Evolutionary conservation across 2,888 invertebrate genomes (phyloP), one percentile per base, ranked within the genome.

Genomic region (Boloria euphrosyne): DNA sequence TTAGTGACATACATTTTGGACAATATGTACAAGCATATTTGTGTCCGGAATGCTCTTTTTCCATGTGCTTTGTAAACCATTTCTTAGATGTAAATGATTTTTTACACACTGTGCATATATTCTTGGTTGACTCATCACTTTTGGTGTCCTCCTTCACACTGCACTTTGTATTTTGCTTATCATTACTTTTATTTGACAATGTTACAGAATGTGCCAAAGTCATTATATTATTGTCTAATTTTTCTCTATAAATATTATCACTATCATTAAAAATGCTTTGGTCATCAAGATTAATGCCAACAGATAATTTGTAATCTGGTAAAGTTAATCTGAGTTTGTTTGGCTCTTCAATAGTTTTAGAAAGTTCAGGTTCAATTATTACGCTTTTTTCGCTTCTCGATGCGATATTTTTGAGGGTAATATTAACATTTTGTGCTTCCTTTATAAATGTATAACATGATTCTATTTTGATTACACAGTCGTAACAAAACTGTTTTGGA

Each of bases 401-500:
- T 27, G 86, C 75, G 0, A 89, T 80, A 49, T 89, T 90, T 68
- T 83, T 85, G 0, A 91, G 74, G 3, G 84, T 84, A 0, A 83
- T 73, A 59, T 90, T 83, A 0, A 84, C 84, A 76, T 83, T 87
- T 63, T 85, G 85, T 0, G 90, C 87, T 71, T 87, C 87, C 0
- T 84, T 88, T 51, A 93, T 87, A 74, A 90, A 93, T 51, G 83
- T 86, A 74, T 87, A 93, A 51, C 89, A 87, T 2, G 87, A 89
- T 73, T 93, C 89, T 73, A 93, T 87, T 78, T 89, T 89, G 2
- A 86, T 85, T 44, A 85, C 78, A 65, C 93, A 93, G 65, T 90
- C 83, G 53, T 86, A 88, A 72, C 93, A 93, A 62, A 93, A 87
- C 46, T 90, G 89, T 65, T 86, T 90, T 2, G 93, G 93, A n/a